Percentiles rank a stretch among this genome's conserved stretches.
Conservation (phyloP, 2,113 vertebrate genomes). For the Coregonus clupeaformis region DNA sequence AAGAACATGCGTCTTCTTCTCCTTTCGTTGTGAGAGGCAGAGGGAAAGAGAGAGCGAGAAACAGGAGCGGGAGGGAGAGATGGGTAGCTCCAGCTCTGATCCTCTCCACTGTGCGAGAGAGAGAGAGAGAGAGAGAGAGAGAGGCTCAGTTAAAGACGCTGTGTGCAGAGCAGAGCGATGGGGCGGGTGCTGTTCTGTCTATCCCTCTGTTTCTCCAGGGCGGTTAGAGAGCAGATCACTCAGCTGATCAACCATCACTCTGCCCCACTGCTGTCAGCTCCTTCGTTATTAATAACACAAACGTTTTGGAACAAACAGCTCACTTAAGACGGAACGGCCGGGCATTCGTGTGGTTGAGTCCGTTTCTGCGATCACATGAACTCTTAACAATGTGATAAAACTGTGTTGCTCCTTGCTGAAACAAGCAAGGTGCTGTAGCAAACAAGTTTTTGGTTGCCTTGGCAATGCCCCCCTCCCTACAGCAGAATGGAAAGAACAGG, state of each 20-base stretch:
- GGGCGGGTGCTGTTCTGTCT: conserved; percentile 25
- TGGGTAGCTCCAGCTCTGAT: not conserved
- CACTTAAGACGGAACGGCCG: too few species aligned
- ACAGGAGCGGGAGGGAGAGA: not conserved
- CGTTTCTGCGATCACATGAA: too few species aligned
- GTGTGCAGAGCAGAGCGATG: not conserved
- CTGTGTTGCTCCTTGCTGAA: too few species aligned
- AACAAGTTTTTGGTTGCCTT: too few species aligned
- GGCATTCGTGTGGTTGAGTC: too few species aligned
- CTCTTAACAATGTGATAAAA: too few species aligned
- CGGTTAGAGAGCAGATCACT: conserved; percentile 39
- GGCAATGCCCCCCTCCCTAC: too few species aligned
- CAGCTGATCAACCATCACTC: conserved; percentile 47
- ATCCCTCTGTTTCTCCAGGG: conserved; percentile 36
- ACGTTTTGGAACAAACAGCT: too few species aligned
- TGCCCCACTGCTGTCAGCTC: conserved; percentile 12
- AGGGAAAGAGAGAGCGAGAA: conserved; percentile 10
- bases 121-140: not conserved
- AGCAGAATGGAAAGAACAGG: too few species aligned
- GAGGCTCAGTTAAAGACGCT: conserved; percentile 5
- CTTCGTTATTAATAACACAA: conserved; percentile 19
- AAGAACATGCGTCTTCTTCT: conserved; percentile 40
- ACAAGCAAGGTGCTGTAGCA: too few species aligned
- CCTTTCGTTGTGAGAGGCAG: conserved; percentile 26
- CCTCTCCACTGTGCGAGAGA: not conserved